Base-by-base conservation (phyloP, 1,140 invertebrate species). In the Scaptomyza graminum region DNA sequence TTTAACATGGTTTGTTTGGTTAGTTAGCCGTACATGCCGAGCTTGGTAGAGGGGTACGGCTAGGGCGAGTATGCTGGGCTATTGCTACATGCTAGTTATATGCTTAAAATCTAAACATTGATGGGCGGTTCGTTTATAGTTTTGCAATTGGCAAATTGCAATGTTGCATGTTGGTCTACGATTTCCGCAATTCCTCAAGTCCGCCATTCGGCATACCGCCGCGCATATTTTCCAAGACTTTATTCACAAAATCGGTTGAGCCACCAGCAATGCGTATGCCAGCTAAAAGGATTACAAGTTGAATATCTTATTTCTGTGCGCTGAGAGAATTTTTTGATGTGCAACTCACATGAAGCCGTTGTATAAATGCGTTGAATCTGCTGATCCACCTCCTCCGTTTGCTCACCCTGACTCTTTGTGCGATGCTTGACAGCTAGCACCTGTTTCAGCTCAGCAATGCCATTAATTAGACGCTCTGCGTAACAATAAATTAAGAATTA, bases 161-260 rank as follows among this genome's bases (percentile, higher is more conserved):
- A 67, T 72, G 28, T 28, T 28, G 28, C 6, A 3, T 28, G 28
- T 31, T 68, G 63, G 69, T 74, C 75, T 88, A 89, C 22, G 84
- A 91, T 59, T 90, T 91, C 13, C 77, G 80, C 65, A 91, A 54
- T 34, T 95, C 95, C 74, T 95, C 94, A 52, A 95, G 92, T 43
- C 95, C 95, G 73, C 95, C 95, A 69, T 94, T 94, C 16, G 93
- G 93, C 74, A 94, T 92, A 15, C 95, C 95, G 57, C 92, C 92
- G 89, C 94, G 95, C 57, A 96, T 93, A 91, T 95, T 96, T 15
- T 96, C 95, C 79, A 97, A 92, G n/a, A 97, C 94, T 90, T 94
- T 95, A 91, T 97, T 97, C 1, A 97, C 97, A 93, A 96, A 97
- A 64, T 97, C 97, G 11, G 96, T 96, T 13, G 96, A 95, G 74